Conservation (phyloP, 2,113 vertebrate species). For the Scolopax mira region DNA sequence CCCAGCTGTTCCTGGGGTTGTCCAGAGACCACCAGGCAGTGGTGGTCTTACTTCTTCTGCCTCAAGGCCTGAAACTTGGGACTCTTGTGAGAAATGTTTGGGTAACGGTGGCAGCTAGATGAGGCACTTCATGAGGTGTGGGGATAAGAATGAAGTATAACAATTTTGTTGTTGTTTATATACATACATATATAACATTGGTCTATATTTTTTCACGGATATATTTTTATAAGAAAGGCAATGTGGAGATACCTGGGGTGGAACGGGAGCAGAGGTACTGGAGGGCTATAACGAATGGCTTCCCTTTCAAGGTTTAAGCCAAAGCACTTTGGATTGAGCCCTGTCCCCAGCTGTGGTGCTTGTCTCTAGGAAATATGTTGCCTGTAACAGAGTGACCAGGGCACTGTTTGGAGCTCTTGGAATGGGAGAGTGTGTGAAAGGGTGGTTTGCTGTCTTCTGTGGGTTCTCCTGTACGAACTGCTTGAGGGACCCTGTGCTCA, state of each 20-base stretch:
- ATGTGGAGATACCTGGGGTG: not conserved
- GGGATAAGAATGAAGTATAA: not conserved
- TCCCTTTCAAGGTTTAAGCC: not conserved
- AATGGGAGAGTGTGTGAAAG: not conserved
- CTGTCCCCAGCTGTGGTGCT: not conserved
- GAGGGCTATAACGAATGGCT: not conserved
- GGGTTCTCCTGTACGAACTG: not conserved
- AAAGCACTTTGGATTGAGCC: not conserved
- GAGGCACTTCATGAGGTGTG: not conserved
- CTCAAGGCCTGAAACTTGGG: not conserved
- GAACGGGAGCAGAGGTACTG: not conserved
- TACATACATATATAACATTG: no score
- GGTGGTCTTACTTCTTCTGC: not conserved
- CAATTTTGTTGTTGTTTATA: not conserved
- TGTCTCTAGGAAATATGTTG: not conserved
- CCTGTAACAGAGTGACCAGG: not conserved
- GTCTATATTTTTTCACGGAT: accelerated
- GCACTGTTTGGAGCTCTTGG: not conserved
- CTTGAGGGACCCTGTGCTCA: not conserved
- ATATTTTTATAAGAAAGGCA: not conserved
- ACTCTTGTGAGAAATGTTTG: not conserved
- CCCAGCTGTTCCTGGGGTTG: not conserved
- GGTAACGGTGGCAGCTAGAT: not conserved
- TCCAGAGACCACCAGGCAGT: accelerated
- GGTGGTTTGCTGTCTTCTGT: not conserved